phyloP scores from a whole-genome alignment of 1,140 invertebrate species.

The Meloidogyne chitwoodi region DNA sequence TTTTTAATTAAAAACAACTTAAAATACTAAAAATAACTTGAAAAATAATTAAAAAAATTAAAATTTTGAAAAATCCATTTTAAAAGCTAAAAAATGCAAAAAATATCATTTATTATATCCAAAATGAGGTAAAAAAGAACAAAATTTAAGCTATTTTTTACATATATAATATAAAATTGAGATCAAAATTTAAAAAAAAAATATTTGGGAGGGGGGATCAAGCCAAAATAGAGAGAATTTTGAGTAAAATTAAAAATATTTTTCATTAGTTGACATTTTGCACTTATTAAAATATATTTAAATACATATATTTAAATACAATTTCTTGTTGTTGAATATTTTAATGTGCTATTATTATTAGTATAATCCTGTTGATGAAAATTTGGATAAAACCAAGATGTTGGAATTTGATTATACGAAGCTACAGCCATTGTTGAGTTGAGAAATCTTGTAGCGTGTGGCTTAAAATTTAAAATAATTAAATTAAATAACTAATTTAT shows the following conservation, averaged over 20 bases:
- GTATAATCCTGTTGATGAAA: not conserved
- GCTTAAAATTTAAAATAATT: not conserved
- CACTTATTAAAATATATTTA: too few relatives aligned
- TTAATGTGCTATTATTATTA: not conserved
- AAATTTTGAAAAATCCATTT: too few relatives aligned
- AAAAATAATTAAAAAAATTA: too few relatives aligned
- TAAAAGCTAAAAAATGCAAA: too few relatives aligned
- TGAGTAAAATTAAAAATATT: not conserved
- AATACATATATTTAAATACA: too few relatives aligned
- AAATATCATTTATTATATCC: too few relatives aligned
- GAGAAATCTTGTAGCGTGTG: conserved; percentile 13
- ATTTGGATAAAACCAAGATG: not conserved
- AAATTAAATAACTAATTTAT: not conserved
- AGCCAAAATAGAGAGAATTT: not conserved
- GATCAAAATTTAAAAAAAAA: not conserved
- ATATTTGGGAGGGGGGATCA: not conserved
- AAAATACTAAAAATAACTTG: too few relatives aligned
- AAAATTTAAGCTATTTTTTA: too few relatives aligned
- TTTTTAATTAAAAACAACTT: too few relatives aligned
- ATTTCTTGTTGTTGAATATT: not conserved
- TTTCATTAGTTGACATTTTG: too few relatives aligned
- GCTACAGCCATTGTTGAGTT: conserved; percentile 21
- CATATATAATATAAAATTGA: too few relatives aligned
- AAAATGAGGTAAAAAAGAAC: too few relatives aligned
- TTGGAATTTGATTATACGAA: conserved; percentile 2